A percentile compares a stretch with the other conserved stretches of the same genome.
phyloP scores from a whole-genome alignment of 2,888 invertebrate species.

The Drosophila eohydei region DNA sequence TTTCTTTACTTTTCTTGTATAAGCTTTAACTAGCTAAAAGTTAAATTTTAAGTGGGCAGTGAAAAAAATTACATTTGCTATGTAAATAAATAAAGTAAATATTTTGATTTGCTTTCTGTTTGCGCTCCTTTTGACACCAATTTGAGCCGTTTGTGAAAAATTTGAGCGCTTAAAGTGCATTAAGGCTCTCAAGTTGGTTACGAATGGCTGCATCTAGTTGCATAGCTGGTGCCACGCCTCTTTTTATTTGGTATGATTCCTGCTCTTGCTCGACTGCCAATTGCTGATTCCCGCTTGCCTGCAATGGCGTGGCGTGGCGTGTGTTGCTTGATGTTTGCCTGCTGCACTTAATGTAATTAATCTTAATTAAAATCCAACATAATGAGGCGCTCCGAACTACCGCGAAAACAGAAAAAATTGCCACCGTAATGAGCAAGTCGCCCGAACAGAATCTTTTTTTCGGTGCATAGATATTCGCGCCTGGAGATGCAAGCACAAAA shows the following conservation, averaged over 20 bases:
- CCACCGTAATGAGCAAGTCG: slow-evolving; percentile 75
- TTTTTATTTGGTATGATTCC: slow-evolving; percentile 16
- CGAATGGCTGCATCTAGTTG: neutral
- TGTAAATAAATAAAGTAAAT: neutral
- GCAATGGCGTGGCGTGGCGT: slow-evolving; percentile 19
- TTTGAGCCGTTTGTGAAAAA: neutral
- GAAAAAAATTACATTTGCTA: neutral
- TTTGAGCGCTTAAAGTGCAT: slow-evolving; percentile 49
- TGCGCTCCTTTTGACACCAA: neutral
- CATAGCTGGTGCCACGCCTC: slow-evolving; percentile 6
- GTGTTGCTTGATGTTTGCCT: slow-evolving; percentile 60
- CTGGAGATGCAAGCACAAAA: slow-evolving; percentile 52
- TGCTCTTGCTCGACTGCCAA: slow-evolving; percentile 45
- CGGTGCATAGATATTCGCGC: slow-evolving; percentile 71
- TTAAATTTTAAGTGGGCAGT: neutral
- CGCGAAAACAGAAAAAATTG: slow-evolving; percentile 46
- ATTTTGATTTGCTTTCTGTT: neutral
- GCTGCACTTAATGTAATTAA: slow-evolving; percentile 84
- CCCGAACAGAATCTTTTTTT: slow-evolving; percentile 47
- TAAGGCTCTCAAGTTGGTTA: slow-evolving; percentile 22
- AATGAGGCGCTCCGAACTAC: slow-evolving; percentile 57
- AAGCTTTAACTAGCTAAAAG: neutral
- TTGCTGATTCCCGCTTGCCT: slow-evolving; percentile 39
- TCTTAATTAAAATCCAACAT: slow-evolving; percentile 84
- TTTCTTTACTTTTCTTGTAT: neutral